These are phyloP conservation scores for Diplodus sargus DNA, from an alignment of 2,797 vertebrate genomes.

Conservation along the genomic window DNA sequence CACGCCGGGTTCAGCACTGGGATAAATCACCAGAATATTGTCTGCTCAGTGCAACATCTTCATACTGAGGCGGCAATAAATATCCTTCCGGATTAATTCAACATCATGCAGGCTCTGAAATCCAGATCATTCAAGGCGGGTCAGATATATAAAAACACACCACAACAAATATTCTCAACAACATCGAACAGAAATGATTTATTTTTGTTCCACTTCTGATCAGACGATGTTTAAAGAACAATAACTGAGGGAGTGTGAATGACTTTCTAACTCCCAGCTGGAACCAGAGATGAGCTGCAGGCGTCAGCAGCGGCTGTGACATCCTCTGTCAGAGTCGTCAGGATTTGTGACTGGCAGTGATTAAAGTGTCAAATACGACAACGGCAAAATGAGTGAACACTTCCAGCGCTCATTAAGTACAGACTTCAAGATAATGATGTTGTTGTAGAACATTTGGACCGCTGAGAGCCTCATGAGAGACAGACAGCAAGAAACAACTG, in stretches of 20 bases:
- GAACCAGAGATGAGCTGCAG: not conserved
- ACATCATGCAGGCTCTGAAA: not conserved
- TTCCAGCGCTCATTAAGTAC: not conserved
- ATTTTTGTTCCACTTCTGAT: too few relatives aligned
- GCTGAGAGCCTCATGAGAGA: not conserved
- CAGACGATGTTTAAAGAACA: not conserved
- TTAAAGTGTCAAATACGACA: constrained; percentile 2
- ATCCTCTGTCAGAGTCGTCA: not conserved
- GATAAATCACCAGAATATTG: too few relatives aligned
- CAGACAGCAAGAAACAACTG: too few relatives aligned
- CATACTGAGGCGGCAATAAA: too few relatives aligned
- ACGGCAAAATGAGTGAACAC: not conserved
- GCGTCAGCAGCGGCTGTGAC: not conserved
- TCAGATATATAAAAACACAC: not conserved
- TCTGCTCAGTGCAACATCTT: too few relatives aligned
- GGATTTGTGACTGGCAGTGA: constrained; percentile 16
- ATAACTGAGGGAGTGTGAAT: not conserved
- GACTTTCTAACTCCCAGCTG: not conserved
- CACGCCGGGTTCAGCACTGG: too few relatives aligned
- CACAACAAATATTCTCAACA: not conserved
- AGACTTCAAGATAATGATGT: not conserved
- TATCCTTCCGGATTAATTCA: not conserved
- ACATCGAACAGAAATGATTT: not conserved
- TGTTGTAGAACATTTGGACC: not conserved
- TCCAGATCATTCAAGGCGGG: not conserved